Evolutionary conservation across 2,888 invertebrate genomes (phyloP), one percentile per base, ranked within the genome.

Genomic region (Palloptera scutellata): DNA sequence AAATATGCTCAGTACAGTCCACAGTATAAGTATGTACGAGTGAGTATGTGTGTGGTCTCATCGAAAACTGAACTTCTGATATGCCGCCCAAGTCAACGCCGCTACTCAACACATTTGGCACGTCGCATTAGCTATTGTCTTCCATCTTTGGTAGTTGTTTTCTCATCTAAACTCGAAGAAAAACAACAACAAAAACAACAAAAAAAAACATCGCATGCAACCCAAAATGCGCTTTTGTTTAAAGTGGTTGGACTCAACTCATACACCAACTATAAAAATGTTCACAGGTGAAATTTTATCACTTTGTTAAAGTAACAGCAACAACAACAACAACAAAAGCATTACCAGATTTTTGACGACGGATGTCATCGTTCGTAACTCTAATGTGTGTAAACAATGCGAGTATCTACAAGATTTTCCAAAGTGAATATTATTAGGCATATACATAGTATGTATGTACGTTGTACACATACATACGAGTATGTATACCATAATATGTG

Each of bases 201-300:
- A 54, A 11, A 53, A 41, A 6, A 61, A 48, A 53, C 40, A 19
- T 5, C 6, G 0, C 9, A 52, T 53, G 53, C 53, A 42, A 42
- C 43, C 15, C 20, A 63, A 55, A 15, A 63, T 43, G 45, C 43
- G 61, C 54, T 61, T 66, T 66, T 66, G 30, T 60, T 61, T 61
- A 60, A 66, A 66, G 66, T 66, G 66, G 66, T 43, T 41, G 43
- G 54, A 20, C 60, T 57, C 54, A 45, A 20, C 52, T 57, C 60
- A 66, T 54, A 60, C 51, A 53, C 45, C 45, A 66, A 66, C 60
- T 54, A 17, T 55, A 54, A 55, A 60, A 30, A 54, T 66, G 60
- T 57, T 60, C 61, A 66, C 66, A 66, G 66, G 66, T 66, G 66
- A 66, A 66, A 60, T 66, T 30, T 61, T 61, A 60, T 45, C 61